These are phyloP conservation scores for Drosophila leonis DNA, from an alignment of 2,888 invertebrate genomes.

Conservation along the genomic window DNA sequence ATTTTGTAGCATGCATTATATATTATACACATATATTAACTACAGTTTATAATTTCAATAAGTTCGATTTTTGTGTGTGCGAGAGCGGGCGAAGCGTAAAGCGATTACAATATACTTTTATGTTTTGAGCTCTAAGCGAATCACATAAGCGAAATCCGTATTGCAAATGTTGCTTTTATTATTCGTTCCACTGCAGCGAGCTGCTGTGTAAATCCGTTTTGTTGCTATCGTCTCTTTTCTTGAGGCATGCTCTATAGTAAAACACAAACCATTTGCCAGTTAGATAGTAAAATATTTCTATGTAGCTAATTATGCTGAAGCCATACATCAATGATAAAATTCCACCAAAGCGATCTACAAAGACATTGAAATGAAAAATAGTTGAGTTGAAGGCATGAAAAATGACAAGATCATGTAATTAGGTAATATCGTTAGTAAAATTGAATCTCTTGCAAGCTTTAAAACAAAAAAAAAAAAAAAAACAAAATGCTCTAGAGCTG, in stretches of 20 bases:
- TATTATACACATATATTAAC: slow-evolving; percentile 13
- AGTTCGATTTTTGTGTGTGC: slow-evolving; percentile 59
- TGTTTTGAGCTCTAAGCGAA: slow-evolving; percentile 34
- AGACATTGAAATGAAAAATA: not conserved
- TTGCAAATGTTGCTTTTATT: not conserved
- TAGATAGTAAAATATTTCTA: slow-evolving; percentile 82
- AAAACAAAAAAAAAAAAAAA: too few relatives aligned
- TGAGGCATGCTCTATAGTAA: slow-evolving; percentile 40
- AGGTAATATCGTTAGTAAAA: too few relatives aligned
- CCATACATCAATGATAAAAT: slow-evolving; percentile 84
- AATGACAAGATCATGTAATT: not conserved
- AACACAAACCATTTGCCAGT: slow-evolving; percentile 82
- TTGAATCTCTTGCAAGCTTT: too few relatives aligned
- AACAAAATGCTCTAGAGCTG: too few relatives aligned
- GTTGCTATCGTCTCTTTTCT: not conserved
- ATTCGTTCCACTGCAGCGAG: slow-evolving; percentile 57
- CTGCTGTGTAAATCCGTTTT: not conserved
- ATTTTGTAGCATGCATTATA: slow-evolving; percentile 42
- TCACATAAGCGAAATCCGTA: slow-evolving; percentile 23
- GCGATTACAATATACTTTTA: slow-evolving; percentile 37
- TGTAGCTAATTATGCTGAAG: slow-evolving; percentile 83
- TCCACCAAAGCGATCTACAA: slow-evolving; percentile 83
- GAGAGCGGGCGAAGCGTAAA: not conserved
- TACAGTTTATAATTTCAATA: slow-evolving; percentile 53
- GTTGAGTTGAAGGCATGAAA: not conserved